Conservation (phyloP, 1,140 invertebrate genomes). For the Spodoptera litura region DNA sequence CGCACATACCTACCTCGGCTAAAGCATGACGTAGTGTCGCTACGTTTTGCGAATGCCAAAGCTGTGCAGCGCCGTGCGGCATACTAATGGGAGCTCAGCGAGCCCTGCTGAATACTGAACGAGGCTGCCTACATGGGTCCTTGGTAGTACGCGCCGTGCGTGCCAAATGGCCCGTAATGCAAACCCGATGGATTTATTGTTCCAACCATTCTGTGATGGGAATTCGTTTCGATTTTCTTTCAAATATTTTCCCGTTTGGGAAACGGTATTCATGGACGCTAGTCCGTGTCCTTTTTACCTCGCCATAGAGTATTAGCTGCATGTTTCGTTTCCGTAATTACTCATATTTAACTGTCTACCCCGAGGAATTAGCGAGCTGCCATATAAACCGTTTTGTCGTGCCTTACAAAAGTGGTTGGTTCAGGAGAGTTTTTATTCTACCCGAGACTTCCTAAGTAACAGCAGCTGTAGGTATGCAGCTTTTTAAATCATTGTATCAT, state of each 20-base stretch:
- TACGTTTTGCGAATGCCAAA: slow-evolving; percentile 62
- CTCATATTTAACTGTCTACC: too few relatives aligned
- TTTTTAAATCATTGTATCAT: too few relatives aligned
- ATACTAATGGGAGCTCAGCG: slow-evolving; percentile 53
- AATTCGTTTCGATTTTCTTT: slow-evolving; percentile 48
- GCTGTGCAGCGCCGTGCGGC: slow-evolving; percentile 34
- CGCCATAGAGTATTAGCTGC: not conserved
- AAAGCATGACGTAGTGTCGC: slow-evolving; percentile 63
- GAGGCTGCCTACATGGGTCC: slow-evolving; percentile 53
- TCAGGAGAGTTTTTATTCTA: too few relatives aligned
- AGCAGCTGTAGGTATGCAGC: too few relatives aligned
- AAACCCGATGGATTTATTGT: slow-evolving; percentile 53
- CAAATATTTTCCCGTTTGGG: slow-evolving; percentile 38
- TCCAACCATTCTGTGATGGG: slow-evolving; percentile 45
- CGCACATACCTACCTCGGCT: slow-evolving; percentile 59
- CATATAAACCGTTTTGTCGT: too few relatives aligned
- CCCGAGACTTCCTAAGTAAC: too few relatives aligned
- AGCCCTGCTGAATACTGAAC: slow-evolving; percentile 48
- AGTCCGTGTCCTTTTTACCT: not conserved
- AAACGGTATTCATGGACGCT: slow-evolving; percentile 23
- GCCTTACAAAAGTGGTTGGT: too few relatives aligned
- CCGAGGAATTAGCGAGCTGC: too few relatives aligned
- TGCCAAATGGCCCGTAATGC: slow-evolving; percentile 50
- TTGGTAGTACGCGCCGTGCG: slow-evolving; percentile 50
- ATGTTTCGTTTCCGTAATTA: not conserved